Evolutionary conservation across 1,140 invertebrate species (phyloP), one percentile per base, ranked within the genome.

Genomic region (Saccostrea echinata): DNA sequence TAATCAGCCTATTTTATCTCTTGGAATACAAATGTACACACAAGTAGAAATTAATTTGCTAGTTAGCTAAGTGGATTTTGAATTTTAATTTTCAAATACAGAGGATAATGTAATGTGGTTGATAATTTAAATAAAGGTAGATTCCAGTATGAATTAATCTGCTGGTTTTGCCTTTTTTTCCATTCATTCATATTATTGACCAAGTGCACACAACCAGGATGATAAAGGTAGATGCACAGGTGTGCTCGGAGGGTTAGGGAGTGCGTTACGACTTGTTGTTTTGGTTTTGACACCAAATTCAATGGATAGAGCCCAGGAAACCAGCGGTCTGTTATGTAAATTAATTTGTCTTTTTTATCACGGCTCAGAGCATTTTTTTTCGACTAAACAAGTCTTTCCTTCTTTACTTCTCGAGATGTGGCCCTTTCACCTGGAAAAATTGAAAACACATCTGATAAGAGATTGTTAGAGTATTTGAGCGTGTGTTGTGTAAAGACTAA

Each of bases 301-400:
- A 76, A 76, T 76, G 43, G 43, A 43, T 8, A 61, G n/a, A 61
- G 55, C 55, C 55, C 55, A 61, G 55, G 68, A 76, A 76, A 76
- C 68, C 68, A 76, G 33, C 30, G 68, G 68, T 76, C 68, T 76
- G 68, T 76, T 76, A 76, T 76, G 68, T 76, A 76, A 76, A 76
- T 76, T 76, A 76, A 76, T 76, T 76, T 76, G 68, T 76, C 68
- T 76, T 76, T 76, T 76, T 76, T 30, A 76, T 76, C 68, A 76
- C 68, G 68, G 68, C 68, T 76, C 68, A 76, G 68, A 76, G 68
- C 68, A 76, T 76, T 76, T 43, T 43, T n/a, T 76, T 76, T 27
- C 68, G 27, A 76, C 13, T 33, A 12, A 76, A 76, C 68, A 76
- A 18, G 68, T 76, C 68, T 76, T 76, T 76, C 68, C 9, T 76